Base-by-base conservation (phyloP, 2,113 vertebrate species). In the Patagioenas fasciata region DNA sequence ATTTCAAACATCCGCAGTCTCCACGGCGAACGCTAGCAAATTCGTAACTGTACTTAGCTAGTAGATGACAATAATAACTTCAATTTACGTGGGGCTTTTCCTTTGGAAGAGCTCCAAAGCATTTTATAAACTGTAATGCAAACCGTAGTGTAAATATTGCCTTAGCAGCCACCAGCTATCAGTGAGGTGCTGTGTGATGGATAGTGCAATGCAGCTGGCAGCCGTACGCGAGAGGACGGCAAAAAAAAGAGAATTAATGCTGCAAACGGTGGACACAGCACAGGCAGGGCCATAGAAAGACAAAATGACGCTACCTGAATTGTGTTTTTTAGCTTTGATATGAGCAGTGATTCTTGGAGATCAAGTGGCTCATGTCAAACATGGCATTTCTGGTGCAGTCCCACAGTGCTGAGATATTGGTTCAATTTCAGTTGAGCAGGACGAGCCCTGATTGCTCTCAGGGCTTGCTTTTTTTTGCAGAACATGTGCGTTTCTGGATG, bases 61-160 rank as follows among this genome's bases (percentile, higher is more conserved):
- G 69, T 38, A 48, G 72, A 42, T 92, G 77, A 91, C 64, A 85
- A 81, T 64, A 93, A 78, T 6, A 80, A 64, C 89, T 79, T 62
- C 5, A 14, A 2, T 89, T 92, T 92, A 93, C 2, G 4, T 74
- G 38, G 73, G 86, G 77, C 91, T 93, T 92, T 93, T 91, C 80
- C 77, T 91, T 61, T 95, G 92, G 93, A 95, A 67, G 80, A 80
- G 44, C 38, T 91, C 94, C 94, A 92, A 29, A 75, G 48, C 58
- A 61, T 88, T 90, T 80, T 91, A 88, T 88, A 69, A 82, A 69
- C 82, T 73, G 66, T 44, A 69, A 26, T 26, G 82, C 28, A 25
- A 89, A 34, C 51, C 5, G 0, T 24, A 78, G 69, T 40, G 42
- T 78, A 91, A 91, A 94, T 92, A 62, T 20, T 86, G 69, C 89